Conservation (phyloP, 2,113 vertebrate genomes). For the Cygnus buccinator region DNA sequence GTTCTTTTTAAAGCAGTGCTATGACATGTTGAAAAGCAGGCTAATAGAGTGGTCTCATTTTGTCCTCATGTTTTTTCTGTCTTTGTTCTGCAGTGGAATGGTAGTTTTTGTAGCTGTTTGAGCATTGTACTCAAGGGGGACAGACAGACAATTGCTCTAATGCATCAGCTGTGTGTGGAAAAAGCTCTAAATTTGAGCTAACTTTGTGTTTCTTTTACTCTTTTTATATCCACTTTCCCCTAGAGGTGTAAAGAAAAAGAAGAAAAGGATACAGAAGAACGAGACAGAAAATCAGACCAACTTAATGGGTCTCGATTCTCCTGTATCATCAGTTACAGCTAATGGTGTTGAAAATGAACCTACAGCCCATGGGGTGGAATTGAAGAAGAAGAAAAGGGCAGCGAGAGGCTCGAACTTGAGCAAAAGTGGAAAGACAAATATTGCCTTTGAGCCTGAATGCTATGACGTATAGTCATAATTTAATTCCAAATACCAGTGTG, state of each 20-base stretch:
- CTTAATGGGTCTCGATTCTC: slow-evolving; percentile 37
- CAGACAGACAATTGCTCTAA: slow-evolving; percentile 57
- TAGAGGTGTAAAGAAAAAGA: slow-evolving; percentile 79
- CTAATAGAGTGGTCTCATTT: neutral
- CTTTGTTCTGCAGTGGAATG: slow-evolving; percentile 37
- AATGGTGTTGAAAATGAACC: slow-evolving; percentile 68
- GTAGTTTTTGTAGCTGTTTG: slow-evolving; percentile 53
- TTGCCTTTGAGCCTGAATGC: slow-evolving; percentile 76
- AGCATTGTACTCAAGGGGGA: slow-evolving; percentile 29
- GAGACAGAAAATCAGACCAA: slow-evolving; percentile 54
- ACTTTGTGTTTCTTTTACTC: slow-evolving; percentile 56
- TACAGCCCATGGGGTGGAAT: slow-evolving; percentile 28
- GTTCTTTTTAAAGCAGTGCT: slow-evolving; percentile 14
- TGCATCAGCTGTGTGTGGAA: slow-evolving; percentile 29
- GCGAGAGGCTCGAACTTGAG: slow-evolving; percentile 47
- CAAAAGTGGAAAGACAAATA: slow-evolving; percentile 75
- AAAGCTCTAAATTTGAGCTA: slow-evolving; percentile 56
- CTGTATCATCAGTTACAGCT: slow-evolving; percentile 47
- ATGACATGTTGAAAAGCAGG: slow-evolving; percentile 21
- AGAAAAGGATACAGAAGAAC: slow-evolving; percentile 78
- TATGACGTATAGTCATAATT: slow-evolving; percentile 25
- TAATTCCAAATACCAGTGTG: neutral
- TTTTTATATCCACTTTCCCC: slow-evolving; percentile 48
- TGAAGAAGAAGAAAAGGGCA: slow-evolving; percentile 72
- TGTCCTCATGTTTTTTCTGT: slow-evolving; percentile 32